A percentile compares a stretch with the other conserved stretches of the same genome.
These are phyloP conservation scores for Callyntrura guangdongensis DNA, from an alignment of 2,888 invertebrate genomes.

Conservation along the genomic window DNA sequence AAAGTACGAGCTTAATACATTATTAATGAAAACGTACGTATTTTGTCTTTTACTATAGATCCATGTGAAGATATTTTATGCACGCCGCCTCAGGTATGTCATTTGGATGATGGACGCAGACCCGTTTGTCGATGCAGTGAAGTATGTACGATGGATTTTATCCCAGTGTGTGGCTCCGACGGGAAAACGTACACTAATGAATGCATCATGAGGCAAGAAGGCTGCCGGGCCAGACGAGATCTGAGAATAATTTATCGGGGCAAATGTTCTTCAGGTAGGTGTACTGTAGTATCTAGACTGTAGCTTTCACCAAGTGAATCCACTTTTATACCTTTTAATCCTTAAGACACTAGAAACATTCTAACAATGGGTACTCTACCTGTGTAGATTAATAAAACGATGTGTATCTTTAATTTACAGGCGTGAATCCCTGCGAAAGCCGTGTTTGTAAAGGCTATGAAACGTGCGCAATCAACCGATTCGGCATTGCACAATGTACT, in stretches of 20 bases:
- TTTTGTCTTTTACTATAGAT: constrained; percentile 88
- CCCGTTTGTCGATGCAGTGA: constrained; percentile 92
- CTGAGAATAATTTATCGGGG: constrained; percentile 93
- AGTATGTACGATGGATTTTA: constrained; percentile 90
- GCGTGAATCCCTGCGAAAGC: constrained; percentile 93
- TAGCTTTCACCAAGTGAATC: not conserved
- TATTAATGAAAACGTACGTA: not conserved
- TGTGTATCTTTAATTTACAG: constrained; percentile 85
- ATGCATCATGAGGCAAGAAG: constrained; percentile 92
- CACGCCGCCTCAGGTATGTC: constrained; percentile 93
- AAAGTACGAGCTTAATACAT: not conserved
- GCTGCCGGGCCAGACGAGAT: constrained; percentile 91
- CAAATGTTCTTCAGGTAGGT: constrained; percentile 92
- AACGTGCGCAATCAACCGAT: constrained; percentile 93
- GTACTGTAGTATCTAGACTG: not conserved
- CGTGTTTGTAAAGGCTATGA: constrained; percentile 92
- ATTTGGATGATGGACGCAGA: constrained; percentile 91
- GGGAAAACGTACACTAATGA: constrained; percentile 93
- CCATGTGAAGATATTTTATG: constrained; percentile 94
- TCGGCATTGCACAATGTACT: constrained; percentile 93
- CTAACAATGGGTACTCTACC: too few relatives aligned
- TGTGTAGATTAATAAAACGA: not conserved
- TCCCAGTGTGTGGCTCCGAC: constrained; percentile 89
- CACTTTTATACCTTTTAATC: too few relatives aligned
- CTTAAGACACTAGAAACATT: too few relatives aligned